Conservation (phyloP, 2,888 invertebrate species). For the Troides oblongomaculatus region DNA sequence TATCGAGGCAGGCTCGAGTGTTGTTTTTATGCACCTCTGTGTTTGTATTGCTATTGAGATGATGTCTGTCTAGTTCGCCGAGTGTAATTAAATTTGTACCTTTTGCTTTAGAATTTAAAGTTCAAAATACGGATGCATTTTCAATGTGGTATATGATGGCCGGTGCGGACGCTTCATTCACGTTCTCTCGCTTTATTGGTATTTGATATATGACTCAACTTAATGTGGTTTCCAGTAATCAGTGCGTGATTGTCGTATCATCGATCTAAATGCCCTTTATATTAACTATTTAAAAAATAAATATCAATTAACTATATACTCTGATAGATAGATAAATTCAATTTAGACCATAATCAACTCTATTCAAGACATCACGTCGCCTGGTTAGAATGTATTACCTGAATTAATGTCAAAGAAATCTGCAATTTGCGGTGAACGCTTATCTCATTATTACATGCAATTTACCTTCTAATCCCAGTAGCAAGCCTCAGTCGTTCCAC, state of each 20-base stretch:
- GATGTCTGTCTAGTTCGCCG: conserved; percentile 39
- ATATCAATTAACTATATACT: no score
- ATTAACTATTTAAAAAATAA: no score
- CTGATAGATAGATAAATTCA: no score
- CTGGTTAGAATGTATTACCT: no score
- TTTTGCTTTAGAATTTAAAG: conserved; percentile 13
- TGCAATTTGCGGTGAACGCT: conserved; percentile 19
- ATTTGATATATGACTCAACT: conserved; percentile 60
- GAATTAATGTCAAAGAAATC: no score
- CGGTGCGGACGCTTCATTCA: conserved; percentile 67
- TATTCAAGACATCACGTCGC: no score
- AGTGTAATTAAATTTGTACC: conserved; percentile 22
- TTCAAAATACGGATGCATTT: conserved; percentile 10
- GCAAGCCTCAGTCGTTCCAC: conserved; percentile 18
- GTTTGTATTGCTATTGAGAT: conserved; percentile 68
- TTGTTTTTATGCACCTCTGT: conserved; percentile 68
- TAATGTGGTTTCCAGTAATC: conserved; percentile 15
- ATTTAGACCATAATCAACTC: no score
- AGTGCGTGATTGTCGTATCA: no score
- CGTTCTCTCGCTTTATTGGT: conserved; percentile 58
- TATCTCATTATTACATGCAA: conserved; percentile 31
- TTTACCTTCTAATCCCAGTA: conserved; percentile 30
- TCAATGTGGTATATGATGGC: conserved; percentile 46
- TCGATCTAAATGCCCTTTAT: no score
- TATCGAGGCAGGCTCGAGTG: conserved; percentile 48